Evolutionary conservation across 2,113 vertebrate species (phyloP).

Genomic region (Chaetura pelagica): DNA sequence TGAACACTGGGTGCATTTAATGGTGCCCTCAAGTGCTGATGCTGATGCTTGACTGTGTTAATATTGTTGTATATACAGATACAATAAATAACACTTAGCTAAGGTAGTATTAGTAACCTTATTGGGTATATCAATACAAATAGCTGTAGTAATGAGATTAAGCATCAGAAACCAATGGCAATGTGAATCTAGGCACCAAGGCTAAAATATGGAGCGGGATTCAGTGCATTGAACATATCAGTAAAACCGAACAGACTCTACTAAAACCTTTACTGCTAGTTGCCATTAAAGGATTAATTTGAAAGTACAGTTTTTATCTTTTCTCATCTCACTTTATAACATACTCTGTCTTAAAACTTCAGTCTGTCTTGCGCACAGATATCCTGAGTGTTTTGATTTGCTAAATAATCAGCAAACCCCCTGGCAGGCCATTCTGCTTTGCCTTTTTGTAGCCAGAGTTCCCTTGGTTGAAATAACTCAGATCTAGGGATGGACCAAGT

Average conservation of each 20-base stretch:
- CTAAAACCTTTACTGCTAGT: constrained; percentile 67
- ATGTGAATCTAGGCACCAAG: constrained; percentile 35
- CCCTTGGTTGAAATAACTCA: background rate
- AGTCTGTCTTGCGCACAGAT: background rate
- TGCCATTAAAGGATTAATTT: constrained; percentile 70
- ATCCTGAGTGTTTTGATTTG: background rate
- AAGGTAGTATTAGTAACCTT: constrained; percentile 64
- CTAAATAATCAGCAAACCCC: background rate
- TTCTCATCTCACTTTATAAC: constrained; percentile 55
- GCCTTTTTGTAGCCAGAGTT: background rate
- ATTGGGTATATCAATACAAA: constrained; percentile 74
- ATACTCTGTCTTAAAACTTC: constrained; percentile 12
- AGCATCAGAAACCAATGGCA: constrained; percentile 65
- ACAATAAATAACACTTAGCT: constrained; percentile 82
- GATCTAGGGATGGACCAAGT: background rate
- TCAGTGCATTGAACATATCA: constrained; percentile 34
- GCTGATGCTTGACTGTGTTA: constrained; percentile 77
- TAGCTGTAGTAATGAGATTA: constrained; percentile 74
- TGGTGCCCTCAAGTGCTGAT: constrained; percentile 76
- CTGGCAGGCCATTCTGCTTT: background rate
- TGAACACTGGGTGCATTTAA: constrained; percentile 81
- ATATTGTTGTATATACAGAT: constrained; percentile 80
- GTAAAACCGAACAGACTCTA: constrained; percentile 43
- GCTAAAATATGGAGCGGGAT: constrained; percentile 37
- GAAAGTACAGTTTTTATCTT: constrained; percentile 57